Conservation (phyloP, 2,888 invertebrate species). For the Drosophila falleni region DNA sequence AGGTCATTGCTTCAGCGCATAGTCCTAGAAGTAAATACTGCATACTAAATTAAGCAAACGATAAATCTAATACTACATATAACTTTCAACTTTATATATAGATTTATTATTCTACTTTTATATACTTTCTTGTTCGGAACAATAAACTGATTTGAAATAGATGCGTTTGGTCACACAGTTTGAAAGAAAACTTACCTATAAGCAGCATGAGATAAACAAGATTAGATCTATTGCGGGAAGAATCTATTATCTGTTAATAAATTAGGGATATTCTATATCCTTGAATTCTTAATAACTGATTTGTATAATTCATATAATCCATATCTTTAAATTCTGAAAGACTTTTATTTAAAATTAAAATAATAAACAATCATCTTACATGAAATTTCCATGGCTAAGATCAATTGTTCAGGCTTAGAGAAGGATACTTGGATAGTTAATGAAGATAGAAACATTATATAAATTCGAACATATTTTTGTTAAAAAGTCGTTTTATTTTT, state of each 20-base stretch:
- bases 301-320: too few species aligned
- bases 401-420: background rate
- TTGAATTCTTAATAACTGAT: too few species aligned
- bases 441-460: background rate
- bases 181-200: too few species aligned
- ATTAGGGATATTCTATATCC: too few species aligned
- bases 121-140: slow-evolving; percentile 6
- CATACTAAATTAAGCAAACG: background rate
- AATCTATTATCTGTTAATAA: too few species aligned
- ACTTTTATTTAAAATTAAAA: too few species aligned
- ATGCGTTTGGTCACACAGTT: too few species aligned
- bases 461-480: background rate
- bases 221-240: too few species aligned
- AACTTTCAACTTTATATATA: slow-evolving; percentile 12
- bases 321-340: too few species aligned
- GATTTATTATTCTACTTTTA: slow-evolving; percentile 13
- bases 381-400: too few species aligned
- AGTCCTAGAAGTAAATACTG: background rate
- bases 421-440: background rate
- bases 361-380: too few species aligned
- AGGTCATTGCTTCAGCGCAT: background rate
- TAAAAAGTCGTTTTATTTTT: background rate
- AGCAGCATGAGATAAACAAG: too few species aligned
- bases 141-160: background rate
- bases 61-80: slow-evolving; percentile 8